Percentiles rank a stretch among this genome's conserved stretches.
These are phyloP conservation scores for Heterodera filipjevi DNA, from an alignment of 2,888 invertebrate genomes.

Conservation along the genomic window DNA sequence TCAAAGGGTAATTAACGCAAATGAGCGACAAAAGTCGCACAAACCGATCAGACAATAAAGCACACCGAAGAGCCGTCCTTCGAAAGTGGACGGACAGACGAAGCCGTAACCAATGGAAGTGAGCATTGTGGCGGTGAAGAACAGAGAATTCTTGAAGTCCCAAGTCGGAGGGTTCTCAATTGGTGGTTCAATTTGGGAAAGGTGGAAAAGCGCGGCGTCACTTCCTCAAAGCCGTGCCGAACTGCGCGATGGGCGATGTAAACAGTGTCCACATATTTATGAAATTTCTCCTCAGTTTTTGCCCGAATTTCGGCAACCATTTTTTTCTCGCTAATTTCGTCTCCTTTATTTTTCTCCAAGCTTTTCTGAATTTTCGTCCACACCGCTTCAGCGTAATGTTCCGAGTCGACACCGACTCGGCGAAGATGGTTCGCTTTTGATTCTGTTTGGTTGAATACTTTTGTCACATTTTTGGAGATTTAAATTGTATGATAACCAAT, in stretches of 20 bases:
- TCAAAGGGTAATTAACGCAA: background rate
- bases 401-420: slow-evolving; percentile 8
- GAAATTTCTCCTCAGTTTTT: slow-evolving; percentile 49
- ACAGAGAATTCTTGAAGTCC: slow-evolving; percentile 50
- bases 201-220: slow-evolving; percentile 46
- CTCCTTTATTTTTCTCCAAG: background rate
- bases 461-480: background rate
- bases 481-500: slow-evolving; percentile 1
- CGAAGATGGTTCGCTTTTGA: slow-evolving; percentile 20
- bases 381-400: slow-evolving; percentile 24
- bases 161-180: slow-evolving; percentile 37
- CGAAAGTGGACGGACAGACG: slow-evolving; percentile 59
- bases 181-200: background rate
- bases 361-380: slow-evolving; percentile 29
- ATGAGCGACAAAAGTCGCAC: background rate
- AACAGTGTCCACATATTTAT: slow-evolving; percentile 56
- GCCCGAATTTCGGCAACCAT: slow-evolving; percentile 45
- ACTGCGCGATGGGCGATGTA: slow-evolving; percentile 57
- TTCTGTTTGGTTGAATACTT: slow-evolving; percentile 9
- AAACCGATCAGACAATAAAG: slow-evolving; percentile 76
- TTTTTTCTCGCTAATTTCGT: slow-evolving; percentile 29
- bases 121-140: slow-evolving; percentile 54
- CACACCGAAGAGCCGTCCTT: slow-evolving; percentile 85
- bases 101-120: slow-evolving; percentile 59
- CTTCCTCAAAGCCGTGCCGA: slow-evolving; percentile 61